Evolutionary conservation across 2,113 vertebrate genomes (phyloP).

Genomic region (Chinchilla lanigera): DNA sequence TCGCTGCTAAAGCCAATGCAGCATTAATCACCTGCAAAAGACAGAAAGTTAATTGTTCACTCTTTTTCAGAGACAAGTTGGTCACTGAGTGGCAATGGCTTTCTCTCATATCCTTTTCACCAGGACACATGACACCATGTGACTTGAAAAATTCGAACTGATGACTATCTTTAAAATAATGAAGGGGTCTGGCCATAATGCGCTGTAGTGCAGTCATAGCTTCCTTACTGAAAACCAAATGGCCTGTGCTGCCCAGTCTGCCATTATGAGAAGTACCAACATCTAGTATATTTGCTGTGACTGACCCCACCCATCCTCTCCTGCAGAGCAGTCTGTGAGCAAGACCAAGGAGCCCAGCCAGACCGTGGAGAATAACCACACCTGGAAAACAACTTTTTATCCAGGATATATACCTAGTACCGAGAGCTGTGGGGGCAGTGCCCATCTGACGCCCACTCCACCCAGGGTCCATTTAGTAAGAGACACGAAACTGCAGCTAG

Average conservation of each 20-base stretch:
- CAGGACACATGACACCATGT: not conserved
- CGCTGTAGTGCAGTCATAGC: not conserved
- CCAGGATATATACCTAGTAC: not conserved
- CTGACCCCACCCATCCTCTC: not conserved
- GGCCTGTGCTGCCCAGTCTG: not conserved
- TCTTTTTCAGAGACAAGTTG: slow-evolving; percentile 27
- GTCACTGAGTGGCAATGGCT: not conserved
- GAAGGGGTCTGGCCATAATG: not conserved
- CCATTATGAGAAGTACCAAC: not conserved
- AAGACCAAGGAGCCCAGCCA: not conserved
- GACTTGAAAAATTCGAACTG: slow-evolving; percentile 7
- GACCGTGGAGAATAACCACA: not conserved
- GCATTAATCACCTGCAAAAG: slow-evolving; percentile 98
- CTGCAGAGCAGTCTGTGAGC: not conserved
- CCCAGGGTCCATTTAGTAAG: not conserved
- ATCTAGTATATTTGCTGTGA: not conserved
- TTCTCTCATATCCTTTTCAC: not conserved
- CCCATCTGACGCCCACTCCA: not conserved
- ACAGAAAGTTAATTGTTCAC: slow-evolving; percentile 34
- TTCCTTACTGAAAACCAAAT: not conserved
- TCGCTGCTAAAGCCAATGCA: slow-evolving; percentile 97
- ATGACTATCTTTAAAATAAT: slow-evolving; percentile 12
- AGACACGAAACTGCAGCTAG: slow-evolving; percentile 16
- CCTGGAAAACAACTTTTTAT: slow-evolving; percentile 5
- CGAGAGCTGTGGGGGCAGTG: not conserved